A percentile compares a stretch with the other conserved stretches of the same genome.
These are phyloP conservation scores for Linnaemya vulpina DNA, from an alignment of 2,888 invertebrate genomes.

Conservation along the genomic window DNA sequence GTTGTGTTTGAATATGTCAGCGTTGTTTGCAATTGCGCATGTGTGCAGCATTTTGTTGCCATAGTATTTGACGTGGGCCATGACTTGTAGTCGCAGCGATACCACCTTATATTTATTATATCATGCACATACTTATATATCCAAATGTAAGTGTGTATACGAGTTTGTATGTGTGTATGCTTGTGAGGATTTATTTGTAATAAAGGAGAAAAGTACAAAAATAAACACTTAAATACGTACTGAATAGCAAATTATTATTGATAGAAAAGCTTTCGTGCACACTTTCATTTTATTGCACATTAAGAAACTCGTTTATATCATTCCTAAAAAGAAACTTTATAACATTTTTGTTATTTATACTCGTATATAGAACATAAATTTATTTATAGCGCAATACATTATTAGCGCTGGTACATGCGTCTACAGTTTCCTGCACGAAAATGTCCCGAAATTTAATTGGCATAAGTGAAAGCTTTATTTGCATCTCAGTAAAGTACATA, in stretches of 20 bases:
- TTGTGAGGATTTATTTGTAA: background rate
- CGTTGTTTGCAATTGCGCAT: too few relatives aligned
- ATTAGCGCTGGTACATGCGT: slow-evolving; percentile 44
- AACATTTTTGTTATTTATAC: background rate
- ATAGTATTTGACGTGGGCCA: too few relatives aligned
- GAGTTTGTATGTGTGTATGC: too few relatives aligned
- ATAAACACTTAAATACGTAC: slow-evolving; percentile 23
- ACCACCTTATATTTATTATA: too few relatives aligned
- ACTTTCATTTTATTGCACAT: slow-evolving; percentile 6
- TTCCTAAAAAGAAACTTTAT: slow-evolving; percentile 25
- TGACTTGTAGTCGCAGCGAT: too few relatives aligned
- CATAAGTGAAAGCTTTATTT: slow-evolving; percentile 29
- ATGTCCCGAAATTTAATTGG: slow-evolving; percentile 8
- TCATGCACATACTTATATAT: too few relatives aligned
- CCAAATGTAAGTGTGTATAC: too few relatives aligned
- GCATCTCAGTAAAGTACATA: background rate
- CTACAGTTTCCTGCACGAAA: slow-evolving; percentile 26
- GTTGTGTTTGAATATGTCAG: too few relatives aligned
- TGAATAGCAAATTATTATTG: slow-evolving; percentile 5
- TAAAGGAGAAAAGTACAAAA: slow-evolving; percentile 14
- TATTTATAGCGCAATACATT: background rate
- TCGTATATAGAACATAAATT: background rate
- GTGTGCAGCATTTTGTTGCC: too few relatives aligned
- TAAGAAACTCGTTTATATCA: slow-evolving; percentile 21
- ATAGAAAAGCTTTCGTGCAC: slow-evolving; percentile 23